Evolutionary conservation across 2,113 vertebrate genomes (phyloP), one percentile per base, ranked within the genome.

Genomic region (Steatornis caripensis): DNA sequence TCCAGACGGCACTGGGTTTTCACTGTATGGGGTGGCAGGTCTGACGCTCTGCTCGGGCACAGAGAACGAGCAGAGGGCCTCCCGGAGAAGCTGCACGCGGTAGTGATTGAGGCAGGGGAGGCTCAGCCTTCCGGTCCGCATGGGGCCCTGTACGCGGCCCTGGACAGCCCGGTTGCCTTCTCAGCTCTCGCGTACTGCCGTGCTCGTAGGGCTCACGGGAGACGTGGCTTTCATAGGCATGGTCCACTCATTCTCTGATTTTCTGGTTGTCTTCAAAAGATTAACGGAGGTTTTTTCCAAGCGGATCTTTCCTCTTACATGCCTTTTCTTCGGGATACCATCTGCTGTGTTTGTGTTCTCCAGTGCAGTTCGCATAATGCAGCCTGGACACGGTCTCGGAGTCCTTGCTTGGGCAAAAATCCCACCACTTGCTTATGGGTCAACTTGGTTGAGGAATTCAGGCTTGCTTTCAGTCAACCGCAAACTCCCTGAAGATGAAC

Each of bases 121-220:
- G 41, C 61, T 82, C 61, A 45, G 55, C 65, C 27, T 45, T 37
- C 20, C 20, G 4, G 0, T 5, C 26, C 36, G 30, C 11, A 19
- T 15, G 12, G 30, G 48, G 15, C 8, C 82, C 70, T 21, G 5
- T 27, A 2, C 13, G 21, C 13, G 0, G 16, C 46, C 46, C 22
- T 30, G 27, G 27, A 48, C 81, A 48, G 70, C 23, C n/a, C 4
- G 0, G 1, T 24, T 21, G 51, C 24, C 15, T 43, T 55, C 54
- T 70, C 41, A 3, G 22, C 46, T 65, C 51, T 37, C 21, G 3
- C 1, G 0, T 7, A 13, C 12, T 79, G 39, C 30, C 15, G 0
- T 2, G 11, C 19, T 61, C 41, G 10, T 0, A 9, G 27, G 45
- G 21, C 45, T 43, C 23, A 0, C 0, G 2, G 43, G 57, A 78